Conservation (phyloP, 2,113 vertebrate genomes). For the Rallus limicola region DNA sequence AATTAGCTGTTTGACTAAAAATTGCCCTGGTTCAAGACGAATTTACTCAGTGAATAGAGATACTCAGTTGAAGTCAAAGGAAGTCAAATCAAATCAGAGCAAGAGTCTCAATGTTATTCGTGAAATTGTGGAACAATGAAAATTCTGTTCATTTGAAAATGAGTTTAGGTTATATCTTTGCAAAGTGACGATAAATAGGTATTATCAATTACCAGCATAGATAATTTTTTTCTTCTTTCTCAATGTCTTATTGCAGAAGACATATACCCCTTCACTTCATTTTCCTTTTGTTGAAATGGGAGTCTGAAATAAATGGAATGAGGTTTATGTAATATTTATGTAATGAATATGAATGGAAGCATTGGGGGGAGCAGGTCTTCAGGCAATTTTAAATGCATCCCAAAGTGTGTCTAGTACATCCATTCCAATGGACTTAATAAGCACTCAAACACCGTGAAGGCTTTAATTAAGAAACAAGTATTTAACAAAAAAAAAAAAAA, state of each 20-base stretch:
- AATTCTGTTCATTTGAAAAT: neutral
- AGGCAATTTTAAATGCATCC: neutral
- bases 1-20: neutral
- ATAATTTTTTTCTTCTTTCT: neutral
- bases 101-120: neutral
- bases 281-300: neutral
- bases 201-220: neutral
- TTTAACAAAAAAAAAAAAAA: neutral
- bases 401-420: neutral
- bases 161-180: neutral
- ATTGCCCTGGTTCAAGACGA: neutral
- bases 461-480: conserved; percentile 52
- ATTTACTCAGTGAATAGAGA: neutral
- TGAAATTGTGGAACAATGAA: neutral
- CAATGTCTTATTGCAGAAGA: neutral
- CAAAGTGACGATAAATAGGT: neutral
- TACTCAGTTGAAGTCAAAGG: neutral
- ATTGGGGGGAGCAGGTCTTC: neutral
- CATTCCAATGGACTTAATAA: conserved; percentile 1
- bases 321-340: neutral
- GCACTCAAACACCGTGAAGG: neutral
- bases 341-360: neutral
- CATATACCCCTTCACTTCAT: neutral
- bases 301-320: neutral
- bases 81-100: neutral